Evolutionary conservation across 2,113 vertebrate genomes (phyloP).

Genomic region (Nettapus auritus): DNA sequence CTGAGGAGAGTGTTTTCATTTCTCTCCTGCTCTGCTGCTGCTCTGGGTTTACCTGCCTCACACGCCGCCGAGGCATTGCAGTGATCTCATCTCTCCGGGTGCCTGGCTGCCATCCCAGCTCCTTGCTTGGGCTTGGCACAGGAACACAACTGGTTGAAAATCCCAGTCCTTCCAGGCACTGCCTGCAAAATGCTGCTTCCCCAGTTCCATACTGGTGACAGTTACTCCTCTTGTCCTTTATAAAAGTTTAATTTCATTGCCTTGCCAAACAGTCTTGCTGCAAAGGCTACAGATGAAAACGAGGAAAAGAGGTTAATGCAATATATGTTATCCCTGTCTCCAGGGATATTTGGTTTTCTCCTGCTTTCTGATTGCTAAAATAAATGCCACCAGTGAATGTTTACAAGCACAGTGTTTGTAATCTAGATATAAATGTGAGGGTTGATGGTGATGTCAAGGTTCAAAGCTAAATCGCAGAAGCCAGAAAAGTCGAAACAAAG

Average conservation of each 20-base stretch:
- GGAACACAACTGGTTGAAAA: neutral
- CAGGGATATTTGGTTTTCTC: neutral
- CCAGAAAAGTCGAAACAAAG: neutral
- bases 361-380: neutral
- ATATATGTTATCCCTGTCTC: neutral
- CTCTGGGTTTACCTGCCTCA: neutral
- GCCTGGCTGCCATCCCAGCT: neutral
- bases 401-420: neutral
- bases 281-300: neutral
- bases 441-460: neutral
- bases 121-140: neutral
- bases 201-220: neutral
- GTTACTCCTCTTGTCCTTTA: neutral
- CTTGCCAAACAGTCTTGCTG: neutral
- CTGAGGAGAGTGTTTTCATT: neutral
- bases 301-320: neutral
- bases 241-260: constrained; percentile 31
- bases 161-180: neutral
- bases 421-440: neutral
- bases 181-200: neutral
- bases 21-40: neutral
- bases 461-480: neutral
- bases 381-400: neutral
- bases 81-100: neutral
- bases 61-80: neutral